phyloP scores from a whole-genome alignment of 2,113 vertebrate genomes.

The Illadopsis cleaveri region DNA sequence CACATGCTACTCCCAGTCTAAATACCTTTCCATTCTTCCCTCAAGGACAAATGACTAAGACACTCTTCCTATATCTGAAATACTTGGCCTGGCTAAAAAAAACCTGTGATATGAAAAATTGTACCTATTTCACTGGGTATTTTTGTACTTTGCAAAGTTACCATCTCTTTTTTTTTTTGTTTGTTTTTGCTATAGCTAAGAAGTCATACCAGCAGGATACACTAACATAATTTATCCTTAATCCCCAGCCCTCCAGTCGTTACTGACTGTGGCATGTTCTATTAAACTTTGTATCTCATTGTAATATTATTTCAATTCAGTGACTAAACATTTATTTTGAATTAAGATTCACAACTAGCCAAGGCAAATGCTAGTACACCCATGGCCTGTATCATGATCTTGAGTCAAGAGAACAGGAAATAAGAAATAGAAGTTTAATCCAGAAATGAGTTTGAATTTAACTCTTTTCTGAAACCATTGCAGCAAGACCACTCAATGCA shows the following conservation, averaged over 20 bases:
- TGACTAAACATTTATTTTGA: slow-evolving; percentile 41
- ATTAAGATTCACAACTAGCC: slow-evolving; percentile 43
- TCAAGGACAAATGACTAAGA: neutral
- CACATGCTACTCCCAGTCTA: neutral
- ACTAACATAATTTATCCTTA: slow-evolving; percentile 32
- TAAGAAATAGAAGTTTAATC: slow-evolving; percentile 27
- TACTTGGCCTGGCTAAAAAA: neutral
- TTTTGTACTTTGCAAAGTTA: neutral
- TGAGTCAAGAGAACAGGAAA: slow-evolving; percentile 29
- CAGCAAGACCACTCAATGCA: slow-evolving; percentile 74
- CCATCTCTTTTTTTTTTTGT: neutral
- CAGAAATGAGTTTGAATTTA: slow-evolving; percentile 26
- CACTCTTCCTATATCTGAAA: neutral
- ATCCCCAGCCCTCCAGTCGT: slow-evolving; percentile 26
- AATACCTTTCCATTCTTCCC: neutral
- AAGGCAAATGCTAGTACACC: slow-evolving; percentile 12
- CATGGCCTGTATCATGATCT: slow-evolving; percentile 3
- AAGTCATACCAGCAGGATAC: neutral
- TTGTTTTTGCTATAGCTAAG: neutral
- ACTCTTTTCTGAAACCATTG: slow-evolving; percentile 63
- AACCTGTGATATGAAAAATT: neutral
- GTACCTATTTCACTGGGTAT: neutral
- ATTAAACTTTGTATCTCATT: slow-evolving; percentile 48
- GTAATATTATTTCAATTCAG: slow-evolving; percentile 32
- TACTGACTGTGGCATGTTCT: slow-evolving; percentile 35